These are phyloP conservation scores for Tipula helvola DNA, from an alignment of 2,888 invertebrate species.

Conservation along the genomic window DNA sequence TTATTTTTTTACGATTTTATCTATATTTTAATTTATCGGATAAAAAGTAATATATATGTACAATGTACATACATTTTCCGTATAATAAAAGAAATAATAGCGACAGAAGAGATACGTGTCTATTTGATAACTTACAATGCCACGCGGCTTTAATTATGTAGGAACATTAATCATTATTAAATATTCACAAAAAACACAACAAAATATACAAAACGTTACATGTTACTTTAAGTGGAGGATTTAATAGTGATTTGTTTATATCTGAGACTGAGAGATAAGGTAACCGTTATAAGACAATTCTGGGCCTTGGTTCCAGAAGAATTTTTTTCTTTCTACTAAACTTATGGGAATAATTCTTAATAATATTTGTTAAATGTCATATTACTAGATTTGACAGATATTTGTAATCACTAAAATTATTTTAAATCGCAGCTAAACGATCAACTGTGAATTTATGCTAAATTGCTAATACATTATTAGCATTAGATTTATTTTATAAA, in stretches of 20 bases:
- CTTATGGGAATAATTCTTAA: too few species aligned
- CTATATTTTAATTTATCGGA: neutral
- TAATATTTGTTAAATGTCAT: too few species aligned
- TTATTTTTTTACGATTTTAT: neutral
- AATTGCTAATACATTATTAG: neutral
- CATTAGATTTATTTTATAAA: neutral
- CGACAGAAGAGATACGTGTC: neutral
- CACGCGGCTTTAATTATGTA: neutral
- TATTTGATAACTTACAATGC: neutral
- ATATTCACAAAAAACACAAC: neutral
- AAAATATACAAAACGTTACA: neutral
- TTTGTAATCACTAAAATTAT: too few species aligned
- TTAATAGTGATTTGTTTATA: too few species aligned
- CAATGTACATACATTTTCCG: neutral
- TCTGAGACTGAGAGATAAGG: too few species aligned
- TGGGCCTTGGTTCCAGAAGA: too few species aligned
- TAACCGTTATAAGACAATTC: too few species aligned
- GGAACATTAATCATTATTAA: neutral
- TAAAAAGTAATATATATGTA: neutral
- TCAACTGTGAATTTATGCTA: neutral
- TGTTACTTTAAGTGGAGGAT: neutral
- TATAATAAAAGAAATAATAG: neutral
- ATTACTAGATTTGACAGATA: too few species aligned
- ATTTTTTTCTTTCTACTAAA: too few species aligned
- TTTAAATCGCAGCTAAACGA: neutral